Base-by-base conservation (phyloP, 2,888 invertebrate genomes). In the Deilephila porcellus region DNA sequence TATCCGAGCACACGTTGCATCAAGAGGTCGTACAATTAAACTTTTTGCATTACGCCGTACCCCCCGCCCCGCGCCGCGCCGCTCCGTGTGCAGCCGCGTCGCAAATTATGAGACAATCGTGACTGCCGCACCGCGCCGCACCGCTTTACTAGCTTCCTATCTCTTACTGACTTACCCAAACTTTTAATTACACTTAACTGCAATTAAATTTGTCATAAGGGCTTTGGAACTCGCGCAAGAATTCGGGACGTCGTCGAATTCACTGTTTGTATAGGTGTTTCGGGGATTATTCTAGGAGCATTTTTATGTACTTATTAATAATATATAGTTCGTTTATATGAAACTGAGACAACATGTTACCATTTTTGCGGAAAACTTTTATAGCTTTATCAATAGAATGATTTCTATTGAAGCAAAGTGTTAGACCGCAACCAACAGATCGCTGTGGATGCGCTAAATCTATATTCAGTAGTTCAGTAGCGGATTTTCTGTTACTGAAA, bases 31-130 rank as follows among this genome's bases (percentile, higher is more conserved):
- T 71, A 85, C 89, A 92, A 90, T 91, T 91, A 92, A 90, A 92
- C 86, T 91, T 91, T 89, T 90, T 90, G 86, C 82, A 76, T 76
- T 75, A 77, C 56, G 56, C n/a, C 56, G n/a, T 56, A 56, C 56
- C n/a, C 19, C 76, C 75, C 60, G 79, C 77, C 76, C 45, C 45
- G 45, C 45, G 2, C 45, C 45, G 45, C 45, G 45, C 80, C 76
- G 75, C 60, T 79, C 77, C 76, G 76, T 80, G 78, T 83, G 88
- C 86, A 86, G 85, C 82, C 79, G 79, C 86, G 91, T 91, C 91
- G 78, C 79, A 84, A 92, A 87, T 92, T 92, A 93, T 91, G 91
- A 87, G 85, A 76, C 79, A 83, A 81, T 88, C 93, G 92, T 93
- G 92, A 90, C 90, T 83, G 75, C 83, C 79, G 71, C 76, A 80